Conservation (phyloP, 2,888 invertebrate genomes). For the Mythimna ferrago region DNA sequence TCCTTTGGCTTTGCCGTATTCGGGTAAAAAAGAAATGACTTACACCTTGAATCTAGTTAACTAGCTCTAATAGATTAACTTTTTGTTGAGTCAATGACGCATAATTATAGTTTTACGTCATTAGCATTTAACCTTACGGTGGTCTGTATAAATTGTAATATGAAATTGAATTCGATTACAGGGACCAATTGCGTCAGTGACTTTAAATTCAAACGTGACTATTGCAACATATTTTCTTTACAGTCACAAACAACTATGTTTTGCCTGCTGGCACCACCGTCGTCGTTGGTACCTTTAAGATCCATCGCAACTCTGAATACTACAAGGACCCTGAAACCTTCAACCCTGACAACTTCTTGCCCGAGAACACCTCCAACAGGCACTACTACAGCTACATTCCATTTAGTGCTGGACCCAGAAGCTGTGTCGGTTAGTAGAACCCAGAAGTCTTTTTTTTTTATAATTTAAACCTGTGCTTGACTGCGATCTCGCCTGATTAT, state of each 20-base stretch:
- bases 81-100: slow-evolving; percentile 24
- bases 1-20: too few relatives aligned
- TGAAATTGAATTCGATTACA: slow-evolving; percentile 28
- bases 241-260: slow-evolving; percentile 92
- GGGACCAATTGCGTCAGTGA: slow-evolving; percentile 8
- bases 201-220: not conserved
- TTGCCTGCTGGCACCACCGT: slow-evolving; percentile 94
- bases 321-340: slow-evolving; percentile 93
- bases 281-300: slow-evolving; percentile 92
- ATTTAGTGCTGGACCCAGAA: slow-evolving; percentile 95
- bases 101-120: slow-evolving; percentile 41
- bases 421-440: slow-evolving; percentile 92
- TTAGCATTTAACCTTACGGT: slow-evolving; percentile 39
- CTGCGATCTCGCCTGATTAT: too few relatives aligned
- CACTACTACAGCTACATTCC: slow-evolving; percentile 95
- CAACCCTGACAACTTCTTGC: slow-evolving; percentile 95
- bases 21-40: not conserved
- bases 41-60: slow-evolving; percentile 1
- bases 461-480: too few relatives aligned
- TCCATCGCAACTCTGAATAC: slow-evolving; percentile 92
- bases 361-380: slow-evolving; percentile 93
- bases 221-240: slow-evolving; percentile 7
- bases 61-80: slow-evolving; percentile 19
- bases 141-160: slow-evolving; percentile 21
- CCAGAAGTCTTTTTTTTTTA: too few relatives aligned